Evolutionary conservation across 2,888 invertebrate genomes (phyloP).

Genomic region (Cryptocheilus praepositus): DNA sequence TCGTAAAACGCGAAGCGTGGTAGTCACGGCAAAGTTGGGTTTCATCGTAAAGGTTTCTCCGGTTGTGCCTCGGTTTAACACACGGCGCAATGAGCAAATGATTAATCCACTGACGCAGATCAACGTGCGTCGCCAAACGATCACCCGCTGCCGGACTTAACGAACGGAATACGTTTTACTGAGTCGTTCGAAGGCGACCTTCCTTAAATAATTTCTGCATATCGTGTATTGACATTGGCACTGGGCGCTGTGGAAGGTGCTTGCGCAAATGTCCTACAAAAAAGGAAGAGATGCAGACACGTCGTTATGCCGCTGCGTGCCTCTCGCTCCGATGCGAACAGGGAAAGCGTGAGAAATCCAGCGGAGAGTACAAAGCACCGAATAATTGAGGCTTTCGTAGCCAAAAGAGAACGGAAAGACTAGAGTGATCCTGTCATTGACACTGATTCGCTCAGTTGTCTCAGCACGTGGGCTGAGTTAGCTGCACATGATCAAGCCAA

Average conservation of each 20-base stretch:
- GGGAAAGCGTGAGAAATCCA: constrained; percentile 40
- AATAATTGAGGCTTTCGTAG: constrained; percentile 20
- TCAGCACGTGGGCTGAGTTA: neutral
- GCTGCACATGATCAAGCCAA: constrained; percentile 4
- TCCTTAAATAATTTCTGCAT: neutral
- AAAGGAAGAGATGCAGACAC: constrained; percentile 10
- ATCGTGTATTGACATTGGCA: constrained; percentile 14
- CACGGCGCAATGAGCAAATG: too few species aligned
- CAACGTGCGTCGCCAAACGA: too few species aligned
- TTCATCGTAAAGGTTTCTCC: too few species aligned
- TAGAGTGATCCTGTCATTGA: constrained; percentile 52
- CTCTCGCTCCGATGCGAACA: neutral
- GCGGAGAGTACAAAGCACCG: constrained; percentile 20
- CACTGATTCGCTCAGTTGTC: constrained; percentile 48
- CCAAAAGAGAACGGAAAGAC: constrained; percentile 11
- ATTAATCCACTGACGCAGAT: too few species aligned
- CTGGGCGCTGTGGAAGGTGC: neutral
- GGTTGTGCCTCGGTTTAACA: too few species aligned
- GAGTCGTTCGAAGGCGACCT: too few species aligned
- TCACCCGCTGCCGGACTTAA: too few species aligned
- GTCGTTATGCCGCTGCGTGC: neutral
- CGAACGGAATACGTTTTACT: too few species aligned
- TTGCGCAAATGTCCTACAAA: constrained; percentile 15
- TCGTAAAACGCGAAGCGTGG: too few species aligned
- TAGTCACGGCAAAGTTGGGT: too few species aligned